Evolutionary conservation across 1,140 invertebrate genomes (phyloP), one percentile per base, ranked within the genome.

Genomic region (Elymnias hypermnestra): DNA sequence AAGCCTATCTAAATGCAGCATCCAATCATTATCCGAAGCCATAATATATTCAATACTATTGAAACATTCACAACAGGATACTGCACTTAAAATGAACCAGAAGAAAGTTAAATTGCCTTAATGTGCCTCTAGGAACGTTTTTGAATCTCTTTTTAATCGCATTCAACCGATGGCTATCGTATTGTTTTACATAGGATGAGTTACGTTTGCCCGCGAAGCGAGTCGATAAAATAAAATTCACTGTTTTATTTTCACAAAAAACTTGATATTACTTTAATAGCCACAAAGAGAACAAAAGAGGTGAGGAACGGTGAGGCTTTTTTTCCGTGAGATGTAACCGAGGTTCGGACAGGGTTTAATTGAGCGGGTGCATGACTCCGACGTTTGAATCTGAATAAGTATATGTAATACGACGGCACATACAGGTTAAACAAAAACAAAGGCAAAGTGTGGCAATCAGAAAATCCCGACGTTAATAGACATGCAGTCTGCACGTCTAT

Each of bases 361-460:
- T 75, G 69, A 76, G 57, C 62, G 60, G 58, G 65, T 65, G 63
- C 70, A 74, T 72, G 72, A 71, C 61, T 72, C 19, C 51, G 64
- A 67, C 69, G 72, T 78, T 82, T 78, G 72, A 70, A 72, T 76
- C n/a, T n/a, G n/a, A n/a, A n/a, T n/a, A n/a, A 70, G 66, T 66
- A 66, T 48, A 64, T 54, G 55, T 63, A 70, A 73, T 73, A 57
- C 56, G 66, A 69, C 65, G 67, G 43, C 70, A 69, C 73, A 65
- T 56, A 57, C 58, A 22, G 10, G 10, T 36, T 22, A 31, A 46
- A 38, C 43, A 46, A 46, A 28, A 45, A n/a, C n/a, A n/a, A n/a
- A n/a, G n/a, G 9, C 12, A 13, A 22, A 43, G 28, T 43, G 22
- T 10, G 26, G 26, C 39, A 19, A 19, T 19, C 17, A 36, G 10